Evolutionary conservation across 2,888 invertebrate species (phyloP), one percentile per base, ranked within the genome.

Genomic region (Bibio marci): DNA sequence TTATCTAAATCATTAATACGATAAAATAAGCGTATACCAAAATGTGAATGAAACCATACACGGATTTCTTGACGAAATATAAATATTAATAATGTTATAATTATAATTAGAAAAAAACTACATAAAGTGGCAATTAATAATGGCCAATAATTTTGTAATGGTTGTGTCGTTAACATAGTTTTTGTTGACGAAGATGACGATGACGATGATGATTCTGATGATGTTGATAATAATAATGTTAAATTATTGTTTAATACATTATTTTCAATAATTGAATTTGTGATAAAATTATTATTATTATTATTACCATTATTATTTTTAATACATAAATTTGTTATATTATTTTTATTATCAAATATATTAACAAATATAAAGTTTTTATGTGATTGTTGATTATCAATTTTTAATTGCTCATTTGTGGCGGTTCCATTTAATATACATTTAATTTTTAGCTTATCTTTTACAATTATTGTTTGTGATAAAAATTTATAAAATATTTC

Each of bases 1-100:
- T 79, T 79, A 51, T 85, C 83, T 52, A 83, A 80, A 52, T 81
- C 81, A 45, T 76, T 72, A 26, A 77, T 75, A 25, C 57, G 59
- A 44, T 81, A 82, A 81, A 70, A 87, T 75, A 60, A 82, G 61
- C 52, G 85, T 63, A 49, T 85, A 77, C 65, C 87, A 80, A 52
- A 88, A 48, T 82, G 76, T 44, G 85, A 80, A 56, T 85, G 85
- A 48, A 86, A 75, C 86, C 88, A 88, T 40, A 86, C 80, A 48
- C 86, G 70, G 44, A 90, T 69, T 54, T 83, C 82, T 45, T 81
- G 73, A 5, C 86, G 73, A 64, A 85, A 85, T 54, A 80, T 78
- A 64, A 85, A 82, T 42, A 77, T 70, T 41, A 82, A 73, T 58
- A 81, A 76, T 44, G 80, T 73, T 47, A 81, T 67, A 44, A 77